A percentile compares a stretch with the other conserved stretches of the same genome.
Evolutionary conservation across 2,113 vertebrate genomes (phyloP).

Genomic region (Phycodurus eques): DNA sequence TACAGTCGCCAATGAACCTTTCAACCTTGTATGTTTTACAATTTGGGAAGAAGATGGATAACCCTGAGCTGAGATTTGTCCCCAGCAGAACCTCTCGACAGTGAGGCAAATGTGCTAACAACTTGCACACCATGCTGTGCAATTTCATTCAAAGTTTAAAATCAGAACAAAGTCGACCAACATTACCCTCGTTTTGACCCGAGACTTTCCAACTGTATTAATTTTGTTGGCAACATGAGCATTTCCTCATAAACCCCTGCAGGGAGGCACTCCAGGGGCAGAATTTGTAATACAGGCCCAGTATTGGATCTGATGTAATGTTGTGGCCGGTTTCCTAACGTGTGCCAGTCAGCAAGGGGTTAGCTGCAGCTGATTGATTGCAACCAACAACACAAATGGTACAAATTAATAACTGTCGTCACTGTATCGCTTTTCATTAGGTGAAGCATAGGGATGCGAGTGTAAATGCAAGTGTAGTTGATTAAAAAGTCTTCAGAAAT

Average conservation of each 20-base stretch:
- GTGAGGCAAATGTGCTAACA: background rate
- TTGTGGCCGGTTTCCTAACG: background rate
- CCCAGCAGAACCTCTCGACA: background rate
- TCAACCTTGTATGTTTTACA: too few species aligned
- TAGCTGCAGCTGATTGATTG: background rate
- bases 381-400: background rate
- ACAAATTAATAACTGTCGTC: background rate
- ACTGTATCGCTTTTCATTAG: background rate
- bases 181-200: background rate
- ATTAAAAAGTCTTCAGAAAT: slow-evolving; percentile 8
- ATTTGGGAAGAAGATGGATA: too few species aligned
- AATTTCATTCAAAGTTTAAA: background rate
- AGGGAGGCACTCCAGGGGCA: background rate
- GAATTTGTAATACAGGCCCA: background rate
- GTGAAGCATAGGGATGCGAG: background rate
- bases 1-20: too few species aligned
- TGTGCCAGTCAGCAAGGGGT: background rate
- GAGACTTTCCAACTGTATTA: background rate
- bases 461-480: background rate
- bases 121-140: background rate
- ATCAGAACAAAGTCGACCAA: background rate
- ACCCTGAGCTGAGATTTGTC: background rate
- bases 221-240: background rate
- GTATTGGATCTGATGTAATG: background rate
- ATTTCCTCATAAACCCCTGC: background rate